A percentile compares a stretch with the other conserved stretches of the same genome.
These are phyloP conservation scores for Lordiphosa andalusiaca DNA, from an alignment of 2,888 invertebrate species.

Conservation along the genomic window DNA sequence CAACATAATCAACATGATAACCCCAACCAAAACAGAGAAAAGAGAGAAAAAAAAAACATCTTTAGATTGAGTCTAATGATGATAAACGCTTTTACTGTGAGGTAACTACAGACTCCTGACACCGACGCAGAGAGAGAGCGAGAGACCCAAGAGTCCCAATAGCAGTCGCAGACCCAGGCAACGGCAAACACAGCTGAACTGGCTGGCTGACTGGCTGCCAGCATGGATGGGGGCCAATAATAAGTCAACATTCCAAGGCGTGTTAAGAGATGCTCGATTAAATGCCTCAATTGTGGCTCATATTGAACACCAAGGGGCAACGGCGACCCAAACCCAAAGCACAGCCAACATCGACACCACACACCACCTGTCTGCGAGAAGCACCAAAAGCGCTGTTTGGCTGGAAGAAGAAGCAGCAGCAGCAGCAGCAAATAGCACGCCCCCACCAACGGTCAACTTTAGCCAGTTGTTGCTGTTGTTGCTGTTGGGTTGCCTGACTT, in stretches of 20 bases:
- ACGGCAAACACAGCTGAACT: conserved; percentile 18
- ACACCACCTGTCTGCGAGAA: conserved; percentile 71
- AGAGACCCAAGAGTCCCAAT: conserved; percentile 6
- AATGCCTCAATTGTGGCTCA: conserved; percentile 79
- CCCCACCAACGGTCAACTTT: conserved; percentile 69
- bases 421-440: conserved; percentile 67
- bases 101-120: conserved; percentile 74
- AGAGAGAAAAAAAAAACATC: conserved; percentile 63
- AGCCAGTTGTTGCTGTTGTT: conserved; percentile 7
- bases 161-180: conserved; percentile 33
- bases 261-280: conserved; percentile 81
- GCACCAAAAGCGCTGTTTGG: conserved; percentile 19
- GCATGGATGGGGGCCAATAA: conserved; percentile 56
- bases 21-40: conserved; percentile 37
- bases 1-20: conserved; percentile 81
- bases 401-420: conserved; percentile 37
- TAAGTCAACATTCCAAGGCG: conserved; percentile 80
- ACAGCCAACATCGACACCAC: conserved; percentile 65
- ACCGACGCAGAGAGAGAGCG: conserved; percentile 52
- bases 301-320: conserved; percentile 66
- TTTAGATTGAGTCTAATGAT: conserved; percentile 81
- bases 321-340: conserved; percentile 46
- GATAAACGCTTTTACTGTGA: conserved; percentile 79
- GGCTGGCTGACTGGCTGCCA: conserved; percentile 20
- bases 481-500: conserved; percentile 60